Base-by-base conservation (phyloP, 2,888 invertebrate genomes). In the Ypsolopha sequella region DNA sequence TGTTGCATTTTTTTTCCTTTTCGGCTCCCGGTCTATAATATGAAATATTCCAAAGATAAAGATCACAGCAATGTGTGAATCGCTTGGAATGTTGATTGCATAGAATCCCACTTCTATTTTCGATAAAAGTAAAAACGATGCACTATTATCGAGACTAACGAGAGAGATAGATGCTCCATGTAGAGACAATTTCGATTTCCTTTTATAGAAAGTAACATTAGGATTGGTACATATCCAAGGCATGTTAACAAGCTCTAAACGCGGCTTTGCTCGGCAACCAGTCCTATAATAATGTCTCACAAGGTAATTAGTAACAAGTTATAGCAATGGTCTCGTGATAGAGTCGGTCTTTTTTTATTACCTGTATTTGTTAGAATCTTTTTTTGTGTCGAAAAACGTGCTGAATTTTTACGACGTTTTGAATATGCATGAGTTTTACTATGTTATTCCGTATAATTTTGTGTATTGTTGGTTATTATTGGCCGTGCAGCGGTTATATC, bases 141-240 rank as follows among this genome's bases (percentile, higher is more conserved):
- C 69, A 72, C 76, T 74, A 80, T 80, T 79, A 81, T 76, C 73
- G 76, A 76, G 81, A 79, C 73, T 74, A 70, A 68, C 66, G 74
- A 75, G 74, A 79, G 81, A 85, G 80, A 79, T 78, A 77, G 80
- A 80, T 81, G 80, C 73, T 66, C 71, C 73, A 74, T 74, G 74
- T 72, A 73, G 71, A 79, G 73, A 76, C 76, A 78, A 82, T 84
- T 84, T 84, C 82, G 84, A 81, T 85, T 84, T 85, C 82, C 80
- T 81, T 82, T 80, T 80, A 76, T 84, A 85, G 85, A 85, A 85
- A 85, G 85, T 84, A 79, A 85, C 68, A 78, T 75, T 77, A 77
- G 66, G 72, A 76, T 80, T 69, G 68, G 62, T 68, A 68, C 65
- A 62, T 45, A 66, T 64, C 62, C 65, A 61, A 61, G 64, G 65